Conservation (phyloP, 1,140 invertebrate genomes). For the Himalopsyche phryganea region DNA sequence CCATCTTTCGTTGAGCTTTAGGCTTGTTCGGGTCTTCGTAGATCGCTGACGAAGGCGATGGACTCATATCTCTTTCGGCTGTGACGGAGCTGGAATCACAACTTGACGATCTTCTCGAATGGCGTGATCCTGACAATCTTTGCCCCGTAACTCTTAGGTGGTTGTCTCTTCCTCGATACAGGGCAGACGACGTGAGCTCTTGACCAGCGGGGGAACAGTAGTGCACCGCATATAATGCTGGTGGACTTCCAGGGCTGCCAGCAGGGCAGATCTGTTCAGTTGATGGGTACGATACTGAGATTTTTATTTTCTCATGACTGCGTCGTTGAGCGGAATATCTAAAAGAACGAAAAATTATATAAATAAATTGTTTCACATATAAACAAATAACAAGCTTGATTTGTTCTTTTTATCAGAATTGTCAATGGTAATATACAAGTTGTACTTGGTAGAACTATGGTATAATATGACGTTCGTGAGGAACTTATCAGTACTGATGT, state of each 20-base stretch:
- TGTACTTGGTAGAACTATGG: no score
- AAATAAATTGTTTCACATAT: no score
- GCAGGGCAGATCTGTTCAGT: conserved; percentile 65
- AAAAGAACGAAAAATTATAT: conserved; percentile 29
- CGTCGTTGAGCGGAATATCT: conserved; percentile 57
- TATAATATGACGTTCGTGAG: no score
- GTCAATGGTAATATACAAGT: no score
- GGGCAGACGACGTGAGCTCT: conserved; percentile 39
- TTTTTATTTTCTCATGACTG: conserved; percentile 72
- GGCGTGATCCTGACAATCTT: conserved; percentile 33
- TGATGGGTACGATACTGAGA: conserved; percentile 78
- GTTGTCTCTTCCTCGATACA: conserved; percentile 40
- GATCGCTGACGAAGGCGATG: conserved; percentile 46
- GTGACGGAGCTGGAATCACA: conserved; percentile 37
- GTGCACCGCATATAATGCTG: conserved; percentile 56
- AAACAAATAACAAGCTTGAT: no score
- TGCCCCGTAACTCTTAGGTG: conserved; percentile 46
- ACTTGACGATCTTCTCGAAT: conserved; percentile 38
- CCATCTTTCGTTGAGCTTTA: conserved; percentile 67
- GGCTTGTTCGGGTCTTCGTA: conserved; percentile 61
- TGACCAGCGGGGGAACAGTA: conserved; percentile 56
- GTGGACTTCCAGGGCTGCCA: conserved; percentile 44
- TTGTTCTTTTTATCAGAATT: no score
- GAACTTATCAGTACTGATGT: no score
- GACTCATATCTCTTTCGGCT: conserved; percentile 42